Conservation (phyloP, 2,888 invertebrate species). For the Sarcophaga rosellei region DNA sequence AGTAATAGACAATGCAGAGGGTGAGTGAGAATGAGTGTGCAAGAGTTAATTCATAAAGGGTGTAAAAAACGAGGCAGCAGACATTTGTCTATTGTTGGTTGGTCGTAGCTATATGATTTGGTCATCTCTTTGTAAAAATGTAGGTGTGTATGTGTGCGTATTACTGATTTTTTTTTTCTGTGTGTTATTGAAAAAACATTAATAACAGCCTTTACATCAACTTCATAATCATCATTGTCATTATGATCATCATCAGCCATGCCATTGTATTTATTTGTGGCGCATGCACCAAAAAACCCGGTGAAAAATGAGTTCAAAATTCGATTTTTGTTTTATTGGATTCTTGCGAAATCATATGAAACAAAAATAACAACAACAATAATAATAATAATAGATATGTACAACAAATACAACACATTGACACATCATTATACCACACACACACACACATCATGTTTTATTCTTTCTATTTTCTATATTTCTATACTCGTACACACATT, state of each 20-base stretch:
- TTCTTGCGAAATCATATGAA: no score
- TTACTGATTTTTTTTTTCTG: slow-evolving; percentile 15
- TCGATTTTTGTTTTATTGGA: neutral
- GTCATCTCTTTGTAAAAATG: no score
- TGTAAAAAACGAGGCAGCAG: no score
- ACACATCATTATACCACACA: no score
- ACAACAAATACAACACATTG: slow-evolving; percentile 6
- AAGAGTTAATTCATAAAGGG: neutral
- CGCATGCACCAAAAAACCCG: slow-evolving; percentile 62
- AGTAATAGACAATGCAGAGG: neutral
- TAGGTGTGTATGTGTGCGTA: neutral
- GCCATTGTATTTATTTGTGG: slow-evolving; percentile 52
- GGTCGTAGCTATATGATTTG: neutral
- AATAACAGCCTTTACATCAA: neutral
- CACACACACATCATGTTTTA: neutral
- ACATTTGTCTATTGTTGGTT: slow-evolving; percentile 29
- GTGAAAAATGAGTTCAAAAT: slow-evolving; percentile 24
- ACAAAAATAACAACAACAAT: slow-evolving; percentile 8
- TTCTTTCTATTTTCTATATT: neutral
- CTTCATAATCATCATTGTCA: neutral
- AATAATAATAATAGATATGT: neutral
- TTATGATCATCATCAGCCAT: slow-evolving; percentile 6
- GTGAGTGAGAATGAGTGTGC: neutral
- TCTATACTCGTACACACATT: no score
- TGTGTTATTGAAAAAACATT: slow-evolving; percentile 35